These are phyloP conservation scores for Podarcis cretensis DNA, from an alignment of 2,113 vertebrate genomes.

Conservation along the genomic window DNA sequence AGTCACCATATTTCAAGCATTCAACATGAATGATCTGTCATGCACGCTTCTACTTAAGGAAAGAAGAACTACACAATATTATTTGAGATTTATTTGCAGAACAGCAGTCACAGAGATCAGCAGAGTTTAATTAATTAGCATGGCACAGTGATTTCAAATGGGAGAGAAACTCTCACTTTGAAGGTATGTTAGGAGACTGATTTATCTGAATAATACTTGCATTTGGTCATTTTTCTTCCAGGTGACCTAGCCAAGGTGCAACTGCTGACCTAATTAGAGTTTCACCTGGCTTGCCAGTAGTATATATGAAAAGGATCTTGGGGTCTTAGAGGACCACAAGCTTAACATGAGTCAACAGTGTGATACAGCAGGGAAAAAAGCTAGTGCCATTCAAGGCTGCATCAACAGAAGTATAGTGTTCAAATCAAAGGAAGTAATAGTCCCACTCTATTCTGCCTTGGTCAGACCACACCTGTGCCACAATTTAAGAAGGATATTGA, in stretches of 20 bases:
- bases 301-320: too few relatives aligned
- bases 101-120: not conserved
- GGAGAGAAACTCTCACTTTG: not conserved
- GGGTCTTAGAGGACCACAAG: too few relatives aligned
- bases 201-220: not conserved
- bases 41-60: not conserved
- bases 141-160: not conserved
- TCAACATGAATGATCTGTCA: not conserved
- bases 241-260: not conserved
- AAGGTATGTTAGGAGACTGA: not conserved
- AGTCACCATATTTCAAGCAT: not conserved
- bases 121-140: not conserved
- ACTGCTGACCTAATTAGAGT: not conserved
- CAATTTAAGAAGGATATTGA: too few relatives aligned
- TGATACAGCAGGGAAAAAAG: too few relatives aligned
- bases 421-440: too few relatives aligned
- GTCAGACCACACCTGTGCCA: too few relatives aligned
- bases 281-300: not conserved
- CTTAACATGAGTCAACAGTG: too few relatives aligned
- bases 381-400: too few relatives aligned
- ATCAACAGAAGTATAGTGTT: too few relatives aligned
- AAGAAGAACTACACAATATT: not conserved
- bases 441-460: too few relatives aligned
- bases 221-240: not conserved
- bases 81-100: conserved; percentile 41